Base-by-base conservation (phyloP, 2,113 vertebrate genomes). In the Coptodon rendalli region DNA sequence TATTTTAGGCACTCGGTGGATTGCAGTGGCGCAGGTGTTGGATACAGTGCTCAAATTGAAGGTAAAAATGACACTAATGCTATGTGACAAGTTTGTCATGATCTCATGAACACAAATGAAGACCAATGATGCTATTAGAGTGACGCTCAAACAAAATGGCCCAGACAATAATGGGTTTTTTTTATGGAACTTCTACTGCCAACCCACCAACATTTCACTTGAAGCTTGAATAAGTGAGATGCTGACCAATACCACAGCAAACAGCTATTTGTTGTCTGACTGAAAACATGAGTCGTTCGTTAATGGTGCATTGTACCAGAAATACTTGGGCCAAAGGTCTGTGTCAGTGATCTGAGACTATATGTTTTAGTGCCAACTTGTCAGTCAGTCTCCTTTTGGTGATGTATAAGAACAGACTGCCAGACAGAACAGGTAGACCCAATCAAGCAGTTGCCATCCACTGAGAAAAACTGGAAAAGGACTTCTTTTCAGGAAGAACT, bases 61-160 rank as follows among this genome's bases (percentile, higher is more conserved):
- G 22, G 61, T 34, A 83, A 27, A 76, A 81, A 40, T 76, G 13
- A 66, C 52, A 57, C 13, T 29, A 34, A 87, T 84, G 24, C 81
- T 40, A 63, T 78, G 78, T 53, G 83, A 73, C 87, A 31, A 45
- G n/a, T 90, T 85, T 68, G 27, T 85, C 81, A 78, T 78, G 79
- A 90, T 79, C 45, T 82, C 45, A 31, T 59, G 56, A 73, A 40
- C 43, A n/a, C 45, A 29, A 86, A 83, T 86, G 43, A 89, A 76
- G 40, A 68, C 19, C 61, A 57, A 31, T 31, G 57, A 85, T 22
- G 57, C 52, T 31, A 31, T 31, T 78, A 31, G 9, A 52, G 4
- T 31, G 73, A 78, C 2, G 4, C 73, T 50, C 73, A 78, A 50
- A 50, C 9, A 78, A 78, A 78, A 50, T 78, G 27, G 17, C 27